Base-by-base conservation (phyloP, 2,888 invertebrate genomes). In the Polydrusus pterygomalis region DNA sequence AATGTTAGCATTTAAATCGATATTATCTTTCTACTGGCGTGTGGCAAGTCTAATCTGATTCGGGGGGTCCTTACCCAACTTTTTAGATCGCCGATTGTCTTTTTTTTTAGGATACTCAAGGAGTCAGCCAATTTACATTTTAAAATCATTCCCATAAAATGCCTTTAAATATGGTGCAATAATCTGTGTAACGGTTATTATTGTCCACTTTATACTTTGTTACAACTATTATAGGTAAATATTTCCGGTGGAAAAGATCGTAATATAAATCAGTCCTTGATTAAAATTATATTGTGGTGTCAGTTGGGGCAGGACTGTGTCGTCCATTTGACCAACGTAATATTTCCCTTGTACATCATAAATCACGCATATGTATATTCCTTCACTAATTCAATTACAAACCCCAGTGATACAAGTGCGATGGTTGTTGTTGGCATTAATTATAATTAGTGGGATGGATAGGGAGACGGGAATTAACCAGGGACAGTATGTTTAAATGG, bases 251-350 rank as follows among this genome's bases (percentile, higher is more conserved):
- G 81, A 80, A 82, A 74, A 83, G 80, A 82, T 78, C 81, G 79
- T 82, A 82, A 79, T 83, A 80, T 81, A 80, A 85, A 84, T 84
- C 84, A 85, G 82, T 80, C 80, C 80, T 82, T 83, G 85, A 85
- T 83, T 82, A 82, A 80, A 75, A 78, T 77, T 65, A 82, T 81
- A 83, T 82, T 82, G 82, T 81, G 77, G 78, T 81, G 81, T 80
- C 81, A 80, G 79, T 78, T 79, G 77, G 74, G 63, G 47, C 70
- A 51, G 49, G 25, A 62, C 47, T 70, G 54, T 54, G 43, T 78
- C 79, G 79, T 79, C 76, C 70, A 70, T 76, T 79, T 73, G 70
- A 77, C 74, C 49, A 68, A 77, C 77, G 76, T 74, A 54, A 74
- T 79, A 79, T 78, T 78, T 79, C 63, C 54, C 74, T 11, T 20